phyloP scores from a whole-genome alignment of 2,797 vertebrate species.

The Acrocephalus scirpaceus region DNA sequence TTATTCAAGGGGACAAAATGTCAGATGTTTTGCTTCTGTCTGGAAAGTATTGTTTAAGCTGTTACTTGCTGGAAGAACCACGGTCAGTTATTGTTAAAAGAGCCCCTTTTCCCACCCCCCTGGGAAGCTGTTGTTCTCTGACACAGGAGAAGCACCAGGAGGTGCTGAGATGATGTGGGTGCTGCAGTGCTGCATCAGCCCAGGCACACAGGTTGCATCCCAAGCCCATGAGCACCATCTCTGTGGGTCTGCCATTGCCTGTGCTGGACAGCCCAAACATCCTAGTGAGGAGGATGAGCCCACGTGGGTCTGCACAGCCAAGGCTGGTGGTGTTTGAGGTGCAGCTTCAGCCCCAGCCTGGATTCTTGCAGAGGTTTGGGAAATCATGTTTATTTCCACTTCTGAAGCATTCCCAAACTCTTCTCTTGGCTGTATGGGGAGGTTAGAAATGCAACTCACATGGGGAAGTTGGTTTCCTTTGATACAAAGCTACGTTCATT shows the following conservation, averaged over 20 bases:
- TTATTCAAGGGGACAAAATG: not conserved
- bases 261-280: not conserved
- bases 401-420: not conserved
- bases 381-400: not conserved
- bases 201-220: fast-evolving
- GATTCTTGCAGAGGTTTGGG: not conserved
- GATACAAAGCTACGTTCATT: not conserved
- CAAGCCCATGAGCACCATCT: fast-evolving
- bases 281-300: not conserved
- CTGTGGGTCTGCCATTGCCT: fast-evolving
- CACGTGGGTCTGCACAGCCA: fast-evolving
- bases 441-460: not conserved
- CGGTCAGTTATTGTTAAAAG: not conserved
- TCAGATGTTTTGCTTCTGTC: slow-evolving; percentile 10
- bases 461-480: not conserved
- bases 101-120: not conserved
- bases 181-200: fast-evolving
- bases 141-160: not conserved
- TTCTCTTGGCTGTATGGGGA: not conserved
- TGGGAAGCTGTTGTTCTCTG: not conserved
- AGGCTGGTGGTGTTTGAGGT: not conserved
- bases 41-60: slow-evolving; percentile 1
- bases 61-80: not conserved
- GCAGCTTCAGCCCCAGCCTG: not conserved
- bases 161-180: not conserved